Evolutionary conservation across 2,797 vertebrate genomes (phyloP).

Genomic region (Tiaroga cobitis): DNA sequence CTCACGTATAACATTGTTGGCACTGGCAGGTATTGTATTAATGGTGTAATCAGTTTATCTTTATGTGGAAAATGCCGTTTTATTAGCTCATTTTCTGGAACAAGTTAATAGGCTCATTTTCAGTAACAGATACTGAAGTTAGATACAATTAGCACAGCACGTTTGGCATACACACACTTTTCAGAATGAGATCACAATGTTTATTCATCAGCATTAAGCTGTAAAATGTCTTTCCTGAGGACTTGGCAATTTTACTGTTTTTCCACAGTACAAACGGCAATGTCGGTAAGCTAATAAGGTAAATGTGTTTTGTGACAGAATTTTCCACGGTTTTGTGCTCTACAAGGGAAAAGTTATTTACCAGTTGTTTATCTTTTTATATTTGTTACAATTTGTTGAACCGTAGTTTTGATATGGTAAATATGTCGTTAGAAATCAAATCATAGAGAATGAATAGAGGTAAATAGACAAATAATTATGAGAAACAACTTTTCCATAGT

Average conservation of each 20-base stretch:
- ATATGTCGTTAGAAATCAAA: background rate
- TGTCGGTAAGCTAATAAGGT: slow-evolving; percentile 63
- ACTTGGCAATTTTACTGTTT: slow-evolving; percentile 58
- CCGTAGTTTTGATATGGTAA: no score
- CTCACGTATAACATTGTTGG: slow-evolving; percentile 62
- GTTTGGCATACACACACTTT: slow-evolving; percentile 60
- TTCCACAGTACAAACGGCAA: slow-evolving; percentile 61
- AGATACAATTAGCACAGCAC: slow-evolving; percentile 64
- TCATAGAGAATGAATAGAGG: background rate
- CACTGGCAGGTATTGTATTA: slow-evolving; percentile 61
- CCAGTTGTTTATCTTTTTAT: slow-evolving; percentile 32
- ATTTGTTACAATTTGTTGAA: background rate
- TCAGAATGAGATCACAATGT: slow-evolving; percentile 60
- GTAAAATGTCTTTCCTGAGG: slow-evolving; percentile 63
- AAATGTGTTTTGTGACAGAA: slow-evolving; percentile 61
- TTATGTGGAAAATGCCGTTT: slow-evolving; percentile 76
- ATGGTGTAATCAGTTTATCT: slow-evolving; percentile 61
- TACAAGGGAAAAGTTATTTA: slow-evolving; percentile 24
- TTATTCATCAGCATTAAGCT: slow-evolving; percentile 62
- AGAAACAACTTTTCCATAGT: background rate
- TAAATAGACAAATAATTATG: background rate
- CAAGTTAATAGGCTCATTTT: slow-evolving; percentile 74
- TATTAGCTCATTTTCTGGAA: slow-evolving; percentile 67
- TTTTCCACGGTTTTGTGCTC: slow-evolving; percentile 25
- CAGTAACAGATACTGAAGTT: slow-evolving; percentile 68